Evolutionary conservation across 1,140 invertebrate species (phyloP), one percentile per base, ranked within the genome.

Genomic region (Drosophila nannoptera): DNA sequence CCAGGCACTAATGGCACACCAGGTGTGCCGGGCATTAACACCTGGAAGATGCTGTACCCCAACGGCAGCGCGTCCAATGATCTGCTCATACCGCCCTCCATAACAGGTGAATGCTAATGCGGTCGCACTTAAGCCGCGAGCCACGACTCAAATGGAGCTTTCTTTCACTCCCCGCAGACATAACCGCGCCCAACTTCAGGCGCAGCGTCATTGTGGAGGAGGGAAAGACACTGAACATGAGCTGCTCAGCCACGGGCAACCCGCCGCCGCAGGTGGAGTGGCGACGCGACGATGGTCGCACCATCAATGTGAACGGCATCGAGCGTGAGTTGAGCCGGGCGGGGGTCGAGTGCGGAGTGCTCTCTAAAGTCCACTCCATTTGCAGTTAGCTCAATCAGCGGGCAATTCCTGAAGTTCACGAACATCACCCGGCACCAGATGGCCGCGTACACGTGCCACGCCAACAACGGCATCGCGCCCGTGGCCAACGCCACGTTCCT

Each of bases 381-480:
- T 14, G 40, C 53, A 42, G 95, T 93, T 70, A 93, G 92, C 7
- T 93, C 94, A 32, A 91, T 95, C 2, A 92, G 92, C 65, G 94
- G 95, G 7, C 91, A 93, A 42, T 92, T 93, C 4, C 90, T 98
- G 36, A 96, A 95, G 89, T 93, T 98, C 59, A 95, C 94, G 1
- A 92, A 93, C 77, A 94, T 97, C 6, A 96, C 93, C 29, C 92
- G 97, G 52, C 93, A 94, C 76, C 96, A 98, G 86, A 97, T 96
- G 91, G 96, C 96, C 49, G 93, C 92, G 31, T 97, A 97, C 84
- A 92, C 93, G 8, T 98, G 97, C 75, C 92, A 94, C 22, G 97
- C 97, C 38, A 93, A 95, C 89, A 98, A 98, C 89, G 97, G 96
- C 2, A 92, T 98, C 77, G 94, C 95, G 12, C 97, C 97, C 0